Evolutionary conservation across 2,113 vertebrate genomes (phyloP).

Genomic region (Sus scrofa): DNA sequence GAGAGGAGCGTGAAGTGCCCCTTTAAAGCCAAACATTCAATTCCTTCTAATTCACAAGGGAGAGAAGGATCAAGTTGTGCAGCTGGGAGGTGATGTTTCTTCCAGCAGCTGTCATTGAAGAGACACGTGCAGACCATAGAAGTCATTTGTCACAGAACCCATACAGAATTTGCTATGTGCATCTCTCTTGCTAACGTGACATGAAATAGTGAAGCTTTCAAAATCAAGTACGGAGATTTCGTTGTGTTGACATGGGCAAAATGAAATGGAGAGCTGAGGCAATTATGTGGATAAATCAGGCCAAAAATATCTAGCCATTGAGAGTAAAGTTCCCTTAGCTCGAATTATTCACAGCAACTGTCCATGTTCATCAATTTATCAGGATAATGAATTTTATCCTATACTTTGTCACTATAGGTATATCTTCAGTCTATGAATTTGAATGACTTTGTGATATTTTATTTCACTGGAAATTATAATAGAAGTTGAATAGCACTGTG

Average conservation of each 20-base stretch:
- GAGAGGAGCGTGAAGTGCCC: slow-evolving; percentile 85
- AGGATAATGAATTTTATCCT: slow-evolving; percentile 78
- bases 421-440: slow-evolving; percentile 71
- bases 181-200: slow-evolving; percentile 77
- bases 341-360: slow-evolving; percentile 66
- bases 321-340: slow-evolving; percentile 62
- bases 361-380: slow-evolving; percentile 68
- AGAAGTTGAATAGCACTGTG: slow-evolving; percentile 34
- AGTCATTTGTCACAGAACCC: slow-evolving; percentile 85
- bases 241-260: slow-evolving; percentile 77
- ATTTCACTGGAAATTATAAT: slow-evolving; percentile 72
- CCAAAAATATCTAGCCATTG: slow-evolving; percentile 64
- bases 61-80: slow-evolving; percentile 86
- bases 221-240: slow-evolving; percentile 74
- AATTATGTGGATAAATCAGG: slow-evolving; percentile 77
- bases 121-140: slow-evolving; percentile 85
- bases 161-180: slow-evolving; percentile 81
- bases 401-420: slow-evolving; percentile 71
- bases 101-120: slow-evolving; percentile 87
- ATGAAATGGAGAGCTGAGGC: slow-evolving; percentile 74
- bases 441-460: slow-evolving; percentile 78
- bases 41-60: slow-evolving; percentile 85
- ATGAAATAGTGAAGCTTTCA: slow-evolving; percentile 84
- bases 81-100: slow-evolving; percentile 89
- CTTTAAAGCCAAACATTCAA: slow-evolving; percentile 86